Conservation (phyloP, 2,113 vertebrate genomes). For the Microcebus ravelobensis region DNA sequence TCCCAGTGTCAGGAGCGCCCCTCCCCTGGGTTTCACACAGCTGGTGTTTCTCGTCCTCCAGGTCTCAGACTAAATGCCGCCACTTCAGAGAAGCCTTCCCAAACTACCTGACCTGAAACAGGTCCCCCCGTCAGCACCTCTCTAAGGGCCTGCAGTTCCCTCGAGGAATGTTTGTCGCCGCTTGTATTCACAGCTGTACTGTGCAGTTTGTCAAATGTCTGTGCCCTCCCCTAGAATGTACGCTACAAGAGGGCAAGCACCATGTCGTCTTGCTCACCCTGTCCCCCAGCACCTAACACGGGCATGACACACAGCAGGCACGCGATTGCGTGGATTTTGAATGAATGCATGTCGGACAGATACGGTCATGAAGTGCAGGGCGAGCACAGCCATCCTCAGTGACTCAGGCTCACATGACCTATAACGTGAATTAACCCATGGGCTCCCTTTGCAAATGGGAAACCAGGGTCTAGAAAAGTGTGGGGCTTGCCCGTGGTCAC, state of each 20-base stretch:
- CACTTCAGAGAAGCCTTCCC: background rate
- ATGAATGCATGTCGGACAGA: background rate
- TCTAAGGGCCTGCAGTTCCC: background rate
- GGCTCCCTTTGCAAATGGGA: background rate
- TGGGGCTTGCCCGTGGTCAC: background rate
- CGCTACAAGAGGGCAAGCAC: background rate
- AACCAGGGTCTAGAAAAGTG: background rate
- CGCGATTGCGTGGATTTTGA: background rate
- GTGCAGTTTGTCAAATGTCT: background rate
- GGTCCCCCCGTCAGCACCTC: background rate
- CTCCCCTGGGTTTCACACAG: background rate
- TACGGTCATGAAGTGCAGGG: background rate
- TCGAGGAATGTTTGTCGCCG: rapidly evolving
- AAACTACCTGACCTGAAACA: background rate
- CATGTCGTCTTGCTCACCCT: rapidly evolving
- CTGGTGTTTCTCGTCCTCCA: background rate
- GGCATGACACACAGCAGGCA: rapidly evolving
- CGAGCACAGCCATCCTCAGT: background rate
- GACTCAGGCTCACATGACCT: background rate
- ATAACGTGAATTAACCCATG: background rate
- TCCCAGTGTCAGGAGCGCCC: background rate
- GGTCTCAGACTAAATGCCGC: background rate
- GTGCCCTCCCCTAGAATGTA: background rate
- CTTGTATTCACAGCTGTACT: background rate
- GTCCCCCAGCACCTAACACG: background rate